These are phyloP conservation scores for Ostrea denselamellosa DNA, from an alignment of 1,140 invertebrate species.

Conservation along the genomic window DNA sequence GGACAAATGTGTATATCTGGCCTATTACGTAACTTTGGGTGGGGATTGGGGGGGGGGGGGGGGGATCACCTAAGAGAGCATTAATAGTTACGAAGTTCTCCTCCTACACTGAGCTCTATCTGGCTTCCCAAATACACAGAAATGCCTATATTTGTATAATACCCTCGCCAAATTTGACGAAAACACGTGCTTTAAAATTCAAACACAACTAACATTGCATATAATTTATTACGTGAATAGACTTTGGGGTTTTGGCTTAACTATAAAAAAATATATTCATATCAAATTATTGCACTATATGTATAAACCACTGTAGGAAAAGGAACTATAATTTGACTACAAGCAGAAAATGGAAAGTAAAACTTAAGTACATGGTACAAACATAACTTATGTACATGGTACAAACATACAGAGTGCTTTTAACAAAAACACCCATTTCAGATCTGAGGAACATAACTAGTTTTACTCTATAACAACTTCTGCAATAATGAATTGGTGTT, in stretches of 20 bases:
- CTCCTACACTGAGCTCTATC: not conserved
- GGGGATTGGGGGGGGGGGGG: too few relatives aligned
- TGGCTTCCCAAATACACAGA: not conserved
- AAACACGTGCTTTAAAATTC: not conserved
- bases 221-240: not conserved
- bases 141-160: not conserved
- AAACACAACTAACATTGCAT: too few relatives aligned
- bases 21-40: too few relatives aligned
- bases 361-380: not conserved
- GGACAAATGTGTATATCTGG: too few relatives aligned
- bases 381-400: not conserved
- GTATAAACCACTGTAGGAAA: not conserved
- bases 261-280: not conserved
- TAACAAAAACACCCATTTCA: not conserved
- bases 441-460: not conserved
- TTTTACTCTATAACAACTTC: too few relatives aligned
- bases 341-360: not conserved
- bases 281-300: slow-evolving; percentile 5
- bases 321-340: not conserved
- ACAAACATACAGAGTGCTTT: not conserved
- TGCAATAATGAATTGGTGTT: not conserved
- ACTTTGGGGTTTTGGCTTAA: not conserved
- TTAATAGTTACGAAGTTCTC: too few relatives aligned
- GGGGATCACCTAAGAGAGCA: too few relatives aligned
- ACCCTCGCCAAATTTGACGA: not conserved